These are phyloP conservation scores for Falcaria lacertinaria DNA, from an alignment of 2,888 invertebrate genomes.

Conservation along the genomic window DNA sequence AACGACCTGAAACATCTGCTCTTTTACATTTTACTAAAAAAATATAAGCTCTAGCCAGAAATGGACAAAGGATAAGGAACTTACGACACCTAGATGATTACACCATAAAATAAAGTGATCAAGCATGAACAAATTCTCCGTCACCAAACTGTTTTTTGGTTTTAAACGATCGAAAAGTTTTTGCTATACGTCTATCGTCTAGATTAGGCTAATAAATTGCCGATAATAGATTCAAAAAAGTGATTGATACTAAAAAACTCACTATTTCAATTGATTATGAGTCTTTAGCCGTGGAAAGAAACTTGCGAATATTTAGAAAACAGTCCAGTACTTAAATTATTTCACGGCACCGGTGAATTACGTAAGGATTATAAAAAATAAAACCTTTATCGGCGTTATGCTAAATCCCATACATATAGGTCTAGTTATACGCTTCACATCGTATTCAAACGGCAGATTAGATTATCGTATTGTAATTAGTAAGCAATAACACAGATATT, in stretches of 20 bases:
- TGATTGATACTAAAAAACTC: neutral
- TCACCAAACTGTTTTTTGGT: neutral
- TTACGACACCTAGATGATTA: neutral
- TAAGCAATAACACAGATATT: too few species aligned
- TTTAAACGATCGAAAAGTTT: neutral
- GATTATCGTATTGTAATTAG: too few species aligned
- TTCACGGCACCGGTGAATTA: neutral
- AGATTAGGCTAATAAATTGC: neutral
- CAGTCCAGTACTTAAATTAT: neutral
- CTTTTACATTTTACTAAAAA: slow-evolving; percentile 21
- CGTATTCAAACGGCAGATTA: too few species aligned
- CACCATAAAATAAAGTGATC: neutral
- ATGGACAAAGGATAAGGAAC: neutral
- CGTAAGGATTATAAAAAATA: neutral
- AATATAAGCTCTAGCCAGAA: slow-evolving; percentile 11
- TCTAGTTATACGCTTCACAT: too few species aligned
- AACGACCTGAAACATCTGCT: slow-evolving; percentile 66
- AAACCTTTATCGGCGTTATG: too few species aligned
- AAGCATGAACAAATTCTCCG: neutral
- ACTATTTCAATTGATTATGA: neutral
- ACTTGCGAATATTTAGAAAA: neutral
- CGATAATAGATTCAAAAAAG: neutral
- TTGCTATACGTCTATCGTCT: neutral
- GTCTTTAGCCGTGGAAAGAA: neutral
- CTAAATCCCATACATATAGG: too few species aligned